Base-by-base conservation (phyloP, 1,140 invertebrate species). In the Drosophila insularis region DNA sequence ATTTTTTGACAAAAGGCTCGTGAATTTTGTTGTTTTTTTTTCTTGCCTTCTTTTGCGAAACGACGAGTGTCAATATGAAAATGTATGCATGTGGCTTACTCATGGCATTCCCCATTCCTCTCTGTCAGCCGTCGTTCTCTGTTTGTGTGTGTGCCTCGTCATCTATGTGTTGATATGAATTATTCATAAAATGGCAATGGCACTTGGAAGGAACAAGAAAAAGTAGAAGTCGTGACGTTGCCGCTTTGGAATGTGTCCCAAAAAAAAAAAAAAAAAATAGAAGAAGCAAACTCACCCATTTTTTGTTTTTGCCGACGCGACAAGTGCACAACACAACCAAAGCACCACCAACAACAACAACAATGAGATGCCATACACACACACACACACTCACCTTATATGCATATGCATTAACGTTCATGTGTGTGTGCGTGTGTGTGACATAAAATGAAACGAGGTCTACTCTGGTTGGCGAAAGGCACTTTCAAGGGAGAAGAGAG, bases 131-230 rank as follows among this genome's bases (percentile, higher is more conserved):
- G 17, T 71, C 39, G 59, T 14, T 67, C 23, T 43, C 46, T 31
- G 46, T 19, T 5, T 32, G 31, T 32, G 43, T 31, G 46, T 19
- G 21, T 58, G 50, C 37, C 40, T 64, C 54, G 35, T 64, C 63
- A 35, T 78, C 74, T 65, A 72, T 78, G 81, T 86, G 71, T 79
- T 70, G 73, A 77, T 87, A 87, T 87, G 84, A 87, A 87, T 87
- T 87, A 87, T 87, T 87, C 84, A 87, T 87, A 87, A 87, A 87
- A 87, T 89, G 84, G 71, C 84, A 89, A 87, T 84, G 84, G 84
- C 80, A 82, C 73, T 74, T 77, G 61, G 66, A 79, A 70, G 50
- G 70, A 80, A 62, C 64, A 78, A 86, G 76, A 86, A 71, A 80
- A 86, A 75, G 77, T 80, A 71, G 68, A 71, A 85, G 69, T 81